phyloP scores from a whole-genome alignment of 2,113 vertebrate genomes.

The Felis chaus region DNA sequence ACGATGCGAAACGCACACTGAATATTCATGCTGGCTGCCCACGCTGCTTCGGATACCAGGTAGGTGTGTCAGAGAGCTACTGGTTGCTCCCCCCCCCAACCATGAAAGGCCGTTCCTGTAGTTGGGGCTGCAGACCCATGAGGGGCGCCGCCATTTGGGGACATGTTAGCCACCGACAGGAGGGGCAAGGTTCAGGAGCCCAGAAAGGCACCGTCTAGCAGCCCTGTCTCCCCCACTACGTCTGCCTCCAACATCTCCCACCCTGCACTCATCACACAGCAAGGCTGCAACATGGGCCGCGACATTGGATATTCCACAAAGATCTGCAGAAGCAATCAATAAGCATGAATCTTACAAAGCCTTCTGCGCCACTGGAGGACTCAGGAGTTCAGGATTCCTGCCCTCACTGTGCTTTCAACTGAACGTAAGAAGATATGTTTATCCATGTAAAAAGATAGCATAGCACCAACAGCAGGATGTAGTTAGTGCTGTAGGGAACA shows the following conservation, averaged over 20 bases:
- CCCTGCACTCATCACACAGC: neutral
- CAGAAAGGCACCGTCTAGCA: neutral
- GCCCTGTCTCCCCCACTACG: too few relatives aligned
- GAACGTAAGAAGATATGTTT: neutral
- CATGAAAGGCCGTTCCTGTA: neutral
- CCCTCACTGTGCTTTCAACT: neutral
- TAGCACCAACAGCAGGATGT: neutral
- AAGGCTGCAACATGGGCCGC: neutral
- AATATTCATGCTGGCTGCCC: neutral
- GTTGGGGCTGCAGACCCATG: neutral
- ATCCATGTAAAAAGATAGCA: neutral
- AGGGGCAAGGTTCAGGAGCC: neutral
- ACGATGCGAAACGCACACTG: neutral
- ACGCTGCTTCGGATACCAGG: neutral
- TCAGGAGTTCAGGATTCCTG: neutral
- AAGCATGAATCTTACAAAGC: too few relatives aligned
- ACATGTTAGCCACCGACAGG: neutral
- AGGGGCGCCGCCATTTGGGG: neutral
- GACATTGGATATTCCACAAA: neutral
- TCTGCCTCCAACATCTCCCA: neutral
- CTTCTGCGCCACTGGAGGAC: accelerated
- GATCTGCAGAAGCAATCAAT: neutral
- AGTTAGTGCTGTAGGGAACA: neutral
- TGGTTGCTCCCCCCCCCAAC: neutral
- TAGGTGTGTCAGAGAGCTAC: neutral